Base-by-base conservation (phyloP, 2,113 vertebrate species). In the Otis tarda region DNA sequence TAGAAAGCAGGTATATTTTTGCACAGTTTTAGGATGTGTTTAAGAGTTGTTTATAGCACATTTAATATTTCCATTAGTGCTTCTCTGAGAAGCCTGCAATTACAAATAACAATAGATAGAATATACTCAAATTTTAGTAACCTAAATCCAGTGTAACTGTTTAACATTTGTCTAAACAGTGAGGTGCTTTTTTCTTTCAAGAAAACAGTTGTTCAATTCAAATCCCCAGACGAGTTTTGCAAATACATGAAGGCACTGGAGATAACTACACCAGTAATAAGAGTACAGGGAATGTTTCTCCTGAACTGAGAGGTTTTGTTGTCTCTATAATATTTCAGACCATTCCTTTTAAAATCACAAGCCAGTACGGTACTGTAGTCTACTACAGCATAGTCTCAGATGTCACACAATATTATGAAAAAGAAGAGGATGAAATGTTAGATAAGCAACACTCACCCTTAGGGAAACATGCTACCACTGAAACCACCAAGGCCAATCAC, bases 31-130 rank as follows among this genome's bases (percentile, higher is more conserved):
- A 81, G 83, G 14, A 64, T 25, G 69, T 78, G 27, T 78, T 60
- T 93, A 95, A 80, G 59, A 89, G 61, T 85, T 94, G 56, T 81
- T 96, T 89, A 61, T 27, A 90, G 80, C 71, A 89, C 43, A 68
- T 77, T 83, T 75, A 83, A 83, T 92, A 93, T 92, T 67, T 91
- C 93, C 64, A 35, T 87, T 57, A 12, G 59, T 69, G 76, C 68
- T 96, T 95, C 89, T 96, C 91, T 55, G 76, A 52, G 67, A 94
- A 95, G 68, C 70, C 35, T 86, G 80, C n/a, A 96, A 95, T 90
- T 94, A 94, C 5, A 83, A 89, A 79, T 78, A 89, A 64, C 14
- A 64, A 77, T 19, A 59, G n/a, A 67, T 5, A 71, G 6, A 73
- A 60, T 21, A n/a, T 12, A 63, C 23, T 73, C 31, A 59, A 80